Conservation (phyloP, 2,888 invertebrate species). For the Drosophila stalkeri region DNA sequence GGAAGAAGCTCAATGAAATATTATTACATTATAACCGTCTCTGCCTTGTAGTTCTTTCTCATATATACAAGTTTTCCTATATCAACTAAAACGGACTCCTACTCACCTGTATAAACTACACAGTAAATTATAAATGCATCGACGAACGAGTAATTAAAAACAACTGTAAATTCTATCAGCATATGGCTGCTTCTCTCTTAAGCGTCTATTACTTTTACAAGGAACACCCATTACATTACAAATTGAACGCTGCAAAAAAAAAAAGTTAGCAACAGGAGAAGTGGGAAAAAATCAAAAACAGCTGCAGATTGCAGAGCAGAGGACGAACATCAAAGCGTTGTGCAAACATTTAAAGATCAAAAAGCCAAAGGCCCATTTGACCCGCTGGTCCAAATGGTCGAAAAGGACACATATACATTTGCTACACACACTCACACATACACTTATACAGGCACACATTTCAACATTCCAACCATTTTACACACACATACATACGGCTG, state of each 20-base stretch:
- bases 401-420: slow-evolving; percentile 37
- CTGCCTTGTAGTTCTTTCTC: not conserved
- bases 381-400: slow-evolving; percentile 55
- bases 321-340: slow-evolving; percentile 72
- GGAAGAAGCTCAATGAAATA: not conserved
- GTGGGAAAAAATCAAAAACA: slow-evolving; percentile 24
- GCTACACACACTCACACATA: not conserved
- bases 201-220: not conserved
- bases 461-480: slow-evolving; percentile 21
- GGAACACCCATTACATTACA: slow-evolving; percentile 25
- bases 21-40: not conserved
- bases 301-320: slow-evolving; percentile 62
- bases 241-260: slow-evolving; percentile 24
- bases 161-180: slow-evolving; percentile 20
- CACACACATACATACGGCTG: slow-evolving; percentile 25
- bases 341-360: slow-evolving; percentile 80
- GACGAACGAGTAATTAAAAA: not conserved
- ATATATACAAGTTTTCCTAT: not conserved
- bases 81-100: not conserved
- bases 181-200: not conserved
- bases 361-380: slow-evolving; percentile 77
- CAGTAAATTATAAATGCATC: not conserved
- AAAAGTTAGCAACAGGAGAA: slow-evolving; percentile 27
- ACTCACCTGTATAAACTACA: not conserved
- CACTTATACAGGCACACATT: slow-evolving; percentile 3